Conservation (phyloP, 2,113 vertebrate species). For the Esox niger region DNA sequence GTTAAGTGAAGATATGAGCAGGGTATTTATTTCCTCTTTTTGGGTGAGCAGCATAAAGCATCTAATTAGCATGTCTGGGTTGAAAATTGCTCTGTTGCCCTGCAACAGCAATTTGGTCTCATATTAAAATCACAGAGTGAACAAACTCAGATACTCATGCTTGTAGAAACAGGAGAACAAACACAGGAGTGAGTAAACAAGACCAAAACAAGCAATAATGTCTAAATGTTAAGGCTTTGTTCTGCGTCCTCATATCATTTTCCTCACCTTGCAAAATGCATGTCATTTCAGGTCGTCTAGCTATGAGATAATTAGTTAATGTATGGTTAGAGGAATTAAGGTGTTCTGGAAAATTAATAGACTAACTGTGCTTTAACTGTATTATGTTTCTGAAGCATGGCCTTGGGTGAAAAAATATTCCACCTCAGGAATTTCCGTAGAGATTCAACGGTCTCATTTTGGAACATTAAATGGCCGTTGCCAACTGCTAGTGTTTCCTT, state of each 20-base stretch:
- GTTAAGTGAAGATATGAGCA: too few species aligned
- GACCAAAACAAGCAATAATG: constrained; percentile 34
- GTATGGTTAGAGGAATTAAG: constrained; percentile 27
- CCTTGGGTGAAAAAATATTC: constrained; percentile 33
- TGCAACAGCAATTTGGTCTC: constrained; percentile 39
- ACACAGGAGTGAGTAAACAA: constrained; percentile 31
- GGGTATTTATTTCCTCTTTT: constrained; percentile 20
- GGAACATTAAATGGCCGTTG: constrained; percentile 57
- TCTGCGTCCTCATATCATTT: constrained; percentile 29
- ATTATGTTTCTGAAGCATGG: constrained; percentile 3
- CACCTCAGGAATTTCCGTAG: constrained; percentile 52
- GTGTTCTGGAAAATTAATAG: constrained; percentile 24
- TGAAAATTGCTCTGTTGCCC: constrained; percentile 48
- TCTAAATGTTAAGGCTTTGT: constrained; percentile 30
- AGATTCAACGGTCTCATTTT: constrained; percentile 49
- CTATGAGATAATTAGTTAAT: constrained; percentile 37
- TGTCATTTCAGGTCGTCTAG: constrained; percentile 31
- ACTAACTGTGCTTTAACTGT: background rate
- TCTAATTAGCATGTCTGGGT: constrained; percentile 55
- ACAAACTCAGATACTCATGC: constrained; percentile 42
- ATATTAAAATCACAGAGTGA: constrained; percentile 23
- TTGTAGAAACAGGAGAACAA: constrained; percentile 25
- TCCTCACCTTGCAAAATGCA: constrained; percentile 10
- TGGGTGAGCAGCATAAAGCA: constrained; percentile 38
- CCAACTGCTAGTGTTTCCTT: constrained; percentile 64